Evolutionary conservation across 2,113 vertebrate species (phyloP), one percentile per base, ranked within the genome.

Genomic region (Podilymbus podiceps): DNA sequence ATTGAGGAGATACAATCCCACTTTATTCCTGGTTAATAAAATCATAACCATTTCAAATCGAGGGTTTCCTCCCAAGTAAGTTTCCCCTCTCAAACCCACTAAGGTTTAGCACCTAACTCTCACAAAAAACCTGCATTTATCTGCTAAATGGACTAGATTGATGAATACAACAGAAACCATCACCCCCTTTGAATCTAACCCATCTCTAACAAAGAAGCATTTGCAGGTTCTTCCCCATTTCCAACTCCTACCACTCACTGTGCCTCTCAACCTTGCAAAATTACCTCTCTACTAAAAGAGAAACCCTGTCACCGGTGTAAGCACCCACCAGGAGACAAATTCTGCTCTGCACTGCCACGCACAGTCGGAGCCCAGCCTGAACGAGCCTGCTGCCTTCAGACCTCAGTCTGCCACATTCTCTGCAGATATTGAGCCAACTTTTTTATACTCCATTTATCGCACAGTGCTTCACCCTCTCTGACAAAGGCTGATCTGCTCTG

Each of bases 321-420:
- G 59, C 50, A 31, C 46, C 76, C 79, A 14, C 46, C 35, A 8
- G 56, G n/a, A 50, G 56, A 9, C 44, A 22, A 79, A 8, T 2
- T 4, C 90, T 77, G 92, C 96, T 96, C 96, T 1, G 77, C 93
- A 90, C 60, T 96, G 96, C 96, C 96, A 93, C 92, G 94, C 88
- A 56, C 96, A 92, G 95, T 8, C 96, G 14, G 28, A n/a, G 44
- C 89, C 38, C 23, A 2, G 59, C 31, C 93, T 28, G 44, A 1
- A 8, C 2, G 52, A 8, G 33, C 1, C 74, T 8, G 59, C 58
- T 47, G 60, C 47, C 62, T n/a, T 9, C 73, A 33, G 25, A 5
- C 42, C 23, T 30, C 46, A 1, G 8, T 63, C 59, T 42, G 31
- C 20, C 77, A 33, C 59, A 0, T 25, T 8, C 85, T 25, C 91